Evolutionary conservation across 2,888 invertebrate species (phyloP), one percentile per base, ranked within the genome.

Genomic region (Tridacna crocea): DNA sequence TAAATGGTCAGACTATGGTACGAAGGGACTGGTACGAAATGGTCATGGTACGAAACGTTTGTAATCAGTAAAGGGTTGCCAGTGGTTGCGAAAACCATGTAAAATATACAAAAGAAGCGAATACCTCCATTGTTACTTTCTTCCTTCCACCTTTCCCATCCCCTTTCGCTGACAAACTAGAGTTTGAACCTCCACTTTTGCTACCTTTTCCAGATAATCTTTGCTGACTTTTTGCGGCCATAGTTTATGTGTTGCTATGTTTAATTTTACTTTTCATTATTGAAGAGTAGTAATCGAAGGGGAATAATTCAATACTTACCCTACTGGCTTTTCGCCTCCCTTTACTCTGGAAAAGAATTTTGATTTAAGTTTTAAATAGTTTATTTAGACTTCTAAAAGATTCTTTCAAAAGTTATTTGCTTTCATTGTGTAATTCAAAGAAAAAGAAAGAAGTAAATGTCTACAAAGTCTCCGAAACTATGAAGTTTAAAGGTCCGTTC

Each of bases 61-160:
- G 8, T 8, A 36, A 36, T 36, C 36, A n/a, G 36, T 8, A 36
- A 36, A 8, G 8, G 2, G 2, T 36, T 36, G 36, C 8, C 8
- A 4, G 2, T 36, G 8, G 8, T 36, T 36, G 36, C 8, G 36
- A 36, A 36, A 36, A 36, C 8, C 36, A 8, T 36, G 36, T 36
- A 36, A 36, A 36, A 36, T 36, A 8, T 4, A 36, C 36, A 36
- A 36, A 36, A 2, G 36, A 13, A 61, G 6, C n/a, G 19, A 12
- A 15, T 82, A 85, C 88, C 85, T 88, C 90, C 72, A 90, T 80
- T 26, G 89, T 90, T 19, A 90, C 90, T 87, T 84, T 88, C 72
- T 89, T 90, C 72, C 87, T 87, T 12, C 82, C 65, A 19, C 78
- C 78, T 63, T 85, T 88, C 11, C 78, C 24, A 66, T 88, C 88